phyloP scores from a whole-genome alignment of 2,797 vertebrate species.

The Arrhamphus sclerolepis region DNA sequence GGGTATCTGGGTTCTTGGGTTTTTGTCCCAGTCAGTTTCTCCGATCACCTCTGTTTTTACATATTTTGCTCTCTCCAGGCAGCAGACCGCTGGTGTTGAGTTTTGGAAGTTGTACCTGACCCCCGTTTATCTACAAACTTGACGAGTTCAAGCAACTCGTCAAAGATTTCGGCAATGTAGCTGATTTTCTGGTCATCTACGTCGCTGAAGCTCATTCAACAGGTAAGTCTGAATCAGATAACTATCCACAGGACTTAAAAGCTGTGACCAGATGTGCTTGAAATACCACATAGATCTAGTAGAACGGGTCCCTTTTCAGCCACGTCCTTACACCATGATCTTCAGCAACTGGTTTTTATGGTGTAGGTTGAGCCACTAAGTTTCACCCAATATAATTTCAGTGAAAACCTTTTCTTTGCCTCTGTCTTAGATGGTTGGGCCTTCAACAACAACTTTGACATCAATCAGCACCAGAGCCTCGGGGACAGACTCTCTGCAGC shows the following conservation, averaged over 20 bases:
- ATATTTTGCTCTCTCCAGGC: slow-evolving; percentile 62
- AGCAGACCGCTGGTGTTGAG: slow-evolving; percentile 88
- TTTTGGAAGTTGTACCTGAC: slow-evolving; percentile 97
- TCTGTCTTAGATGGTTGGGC: slow-evolving; percentile 88
- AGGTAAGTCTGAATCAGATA: slow-evolving; percentile 75
- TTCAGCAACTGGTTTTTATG: no score
- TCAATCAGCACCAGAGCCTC: slow-evolving; percentile 85
- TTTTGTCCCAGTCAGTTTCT: no score
- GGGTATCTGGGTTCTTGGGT: not conserved
- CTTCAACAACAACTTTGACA: slow-evolving; percentile 89
- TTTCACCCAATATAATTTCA: no score
- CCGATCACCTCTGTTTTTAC: not conserved
- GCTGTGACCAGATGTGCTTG: not conserved
- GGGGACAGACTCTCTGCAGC: slow-evolving; percentile 87
- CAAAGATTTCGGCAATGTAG: slow-evolving; percentile 83
- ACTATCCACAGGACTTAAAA: no score
- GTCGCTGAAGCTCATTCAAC: slow-evolving; percentile 91
- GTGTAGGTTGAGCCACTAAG: no score
- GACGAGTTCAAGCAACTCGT: slow-evolving; percentile 90
- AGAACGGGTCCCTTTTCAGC: no score
- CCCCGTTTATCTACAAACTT: slow-evolving; percentile 91
- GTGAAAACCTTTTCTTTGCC: not conserved
- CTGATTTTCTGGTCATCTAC: slow-evolving; percentile 92
- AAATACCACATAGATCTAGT: no score
- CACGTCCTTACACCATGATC: no score